Evolutionary conservation across 2,888 invertebrate genomes (phyloP).

Genomic region (Tipula vernalis): DNA sequence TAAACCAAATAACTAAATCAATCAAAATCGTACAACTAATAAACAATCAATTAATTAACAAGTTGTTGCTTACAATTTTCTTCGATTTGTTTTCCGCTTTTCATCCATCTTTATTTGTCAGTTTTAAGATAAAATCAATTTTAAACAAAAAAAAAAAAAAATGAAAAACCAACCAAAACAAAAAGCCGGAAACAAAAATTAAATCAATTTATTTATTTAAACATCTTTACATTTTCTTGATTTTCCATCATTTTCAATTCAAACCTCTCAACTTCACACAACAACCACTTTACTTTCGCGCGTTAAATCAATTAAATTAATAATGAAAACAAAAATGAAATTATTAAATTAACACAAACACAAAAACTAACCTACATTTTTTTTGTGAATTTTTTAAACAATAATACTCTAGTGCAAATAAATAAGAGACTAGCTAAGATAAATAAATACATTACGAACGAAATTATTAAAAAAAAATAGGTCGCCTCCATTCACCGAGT

Average conservation of each 20-base stretch:
- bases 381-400: background rate
- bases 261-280: background rate
- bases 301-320: background rate
- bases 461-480: background rate
- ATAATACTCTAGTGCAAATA: background rate
- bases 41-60: background rate
- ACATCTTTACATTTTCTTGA: background rate
- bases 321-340: background rate
- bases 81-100: background rate
- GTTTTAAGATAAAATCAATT: background rate
- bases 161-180: background rate
- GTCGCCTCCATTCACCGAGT: background rate
- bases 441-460: background rate
- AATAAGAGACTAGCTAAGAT: background rate
- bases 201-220: background rate
- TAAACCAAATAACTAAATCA: background rate
- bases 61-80: background rate
- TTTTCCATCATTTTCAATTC: background rate
- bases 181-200: background rate
- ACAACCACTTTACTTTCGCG: background rate
- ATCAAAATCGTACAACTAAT: background rate
- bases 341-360: background rate
- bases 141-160: background rate
- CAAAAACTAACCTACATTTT: background rate
- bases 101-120: background rate